Base-by-base conservation (phyloP, 2,888 invertebrate species). In the Apoderus coryli region DNA sequence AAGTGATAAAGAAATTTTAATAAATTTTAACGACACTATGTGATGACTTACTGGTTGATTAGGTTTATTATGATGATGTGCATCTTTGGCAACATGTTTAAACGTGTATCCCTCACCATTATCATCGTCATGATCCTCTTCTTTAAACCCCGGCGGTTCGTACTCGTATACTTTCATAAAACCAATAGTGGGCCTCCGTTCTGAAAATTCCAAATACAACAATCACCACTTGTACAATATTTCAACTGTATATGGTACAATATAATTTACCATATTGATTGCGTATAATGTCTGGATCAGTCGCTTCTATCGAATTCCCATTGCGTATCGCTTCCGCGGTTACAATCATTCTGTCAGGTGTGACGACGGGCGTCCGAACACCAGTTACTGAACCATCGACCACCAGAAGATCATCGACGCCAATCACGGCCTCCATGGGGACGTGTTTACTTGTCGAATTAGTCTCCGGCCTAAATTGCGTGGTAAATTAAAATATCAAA, bases 221-320 rank as follows among this genome's bases (percentile, higher is more conserved):
- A 7, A 22, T 15, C 10, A 10, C 5, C 6, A 5, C 10, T n/a
- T n/a, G 5, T 24, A 24, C 10, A 24, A 6, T 5, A 10, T 6
- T 13, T 27, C 6, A 27, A 7, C 7, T 27, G 11, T 27, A n/a
- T n/a, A n/a, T n/a, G n/a, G n/a, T n/a, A n/a, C n/a, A n/a, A n/a
- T n/a, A n/a, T n/a, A n/a, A n/a, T n/a, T 69, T 50, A 85, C 85
- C 84, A 61, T 84, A 82, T 59, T 85, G 77, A 64, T 79, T 81
- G 42, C 84, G 78, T 59, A 85, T 84, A 48, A 85, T 81, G 59
- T 85, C 85, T 26, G 85, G 84, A 61, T 85, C 84, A 30, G 79
- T 76, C 49, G 80, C 81, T 45, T 76, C 76, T 12, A 52, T 41
- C 13, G 51, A 45, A 56, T 43, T 43, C 52, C 70, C 61, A 55